Percentiles rank a stretch among this genome's conserved stretches.
phyloP scores from a whole-genome alignment of 2,113 vertebrate genomes.

The Peucedramus taeniatus region DNA sequence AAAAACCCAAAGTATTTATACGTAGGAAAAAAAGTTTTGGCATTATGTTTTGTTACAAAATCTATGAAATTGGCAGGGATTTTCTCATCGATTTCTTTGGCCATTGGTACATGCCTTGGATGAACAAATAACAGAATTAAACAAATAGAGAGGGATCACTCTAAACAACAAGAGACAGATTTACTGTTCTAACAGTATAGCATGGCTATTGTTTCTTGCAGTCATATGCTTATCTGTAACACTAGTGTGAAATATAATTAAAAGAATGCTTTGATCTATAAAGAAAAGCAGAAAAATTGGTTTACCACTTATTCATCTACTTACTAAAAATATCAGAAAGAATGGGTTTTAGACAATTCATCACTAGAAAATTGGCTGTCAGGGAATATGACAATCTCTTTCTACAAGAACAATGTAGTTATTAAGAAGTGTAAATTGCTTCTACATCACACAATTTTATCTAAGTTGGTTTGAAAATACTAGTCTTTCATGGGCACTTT shows the following conservation, averaged over 20 bases:
- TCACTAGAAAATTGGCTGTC: slow-evolving; percentile 70
- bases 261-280: slow-evolving; percentile 46
- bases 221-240: slow-evolving; percentile 7
- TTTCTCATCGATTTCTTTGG: neutral
- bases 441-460: slow-evolving; percentile 53
- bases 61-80: neutral
- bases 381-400: slow-evolving; percentile 63
- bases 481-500: slow-evolving; percentile 47
- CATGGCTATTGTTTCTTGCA: neutral
- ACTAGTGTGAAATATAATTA: slow-evolving; percentile 37
- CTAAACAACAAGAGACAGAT: neutral
- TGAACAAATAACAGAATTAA: neutral
- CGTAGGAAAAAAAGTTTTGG: accelerated
- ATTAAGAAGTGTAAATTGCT: slow-evolving; percentile 75
- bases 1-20: neutral
- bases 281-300: slow-evolving; percentile 61
- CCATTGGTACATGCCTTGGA: neutral
- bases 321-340: slow-evolving; percentile 59
- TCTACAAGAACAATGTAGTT: slow-evolving; percentile 70
- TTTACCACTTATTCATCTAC: slow-evolving; percentile 36
- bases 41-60: neutral
- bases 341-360: slow-evolving; percentile 65
- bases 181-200: neutral
- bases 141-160: neutral
- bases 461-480: slow-evolving; percentile 52